phyloP scores from a whole-genome alignment of 2,888 invertebrate genomes.

The Tuta absoluta region DNA sequence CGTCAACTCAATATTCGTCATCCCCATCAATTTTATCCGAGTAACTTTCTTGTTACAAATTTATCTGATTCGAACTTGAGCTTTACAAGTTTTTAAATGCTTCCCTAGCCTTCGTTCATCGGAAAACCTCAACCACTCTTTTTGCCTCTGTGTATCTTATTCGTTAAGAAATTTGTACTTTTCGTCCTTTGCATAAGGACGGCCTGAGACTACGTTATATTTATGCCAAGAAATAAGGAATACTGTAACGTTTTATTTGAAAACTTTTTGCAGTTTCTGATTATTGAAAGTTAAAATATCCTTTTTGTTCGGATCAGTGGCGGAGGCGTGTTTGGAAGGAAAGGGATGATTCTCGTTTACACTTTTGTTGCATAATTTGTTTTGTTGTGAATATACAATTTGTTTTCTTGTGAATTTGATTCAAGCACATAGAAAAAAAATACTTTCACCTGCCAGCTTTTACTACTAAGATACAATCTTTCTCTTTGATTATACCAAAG shows the following conservation, averaged over 20 bases:
- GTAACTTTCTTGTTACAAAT: conserved; percentile 54
- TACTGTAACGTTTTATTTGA: conserved; percentile 46
- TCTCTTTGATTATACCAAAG: too few relatives aligned
- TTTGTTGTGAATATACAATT: neutral
- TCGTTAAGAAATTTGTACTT: conserved; percentile 35
- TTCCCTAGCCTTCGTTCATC: conserved; percentile 44
- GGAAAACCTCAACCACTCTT: conserved; percentile 35
- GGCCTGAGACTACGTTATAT: conserved; percentile 18
- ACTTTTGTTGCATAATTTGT: conserved; percentile 50
- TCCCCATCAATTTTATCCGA: conserved; percentile 55
- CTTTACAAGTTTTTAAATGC: conserved; percentile 58
- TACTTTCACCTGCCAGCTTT: too few relatives aligned
- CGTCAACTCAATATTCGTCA: conserved; percentile 29
- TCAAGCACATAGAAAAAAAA: too few relatives aligned
- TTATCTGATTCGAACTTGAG: conserved; percentile 58
- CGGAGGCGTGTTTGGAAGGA: conserved; percentile 43
- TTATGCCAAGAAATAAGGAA: conserved; percentile 24
- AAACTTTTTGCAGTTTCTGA: conserved; percentile 53
- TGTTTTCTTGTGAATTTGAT: too few relatives aligned
- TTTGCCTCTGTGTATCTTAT: conserved; percentile 24
- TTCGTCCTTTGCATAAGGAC: conserved; percentile 30
- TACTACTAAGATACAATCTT: too few relatives aligned
- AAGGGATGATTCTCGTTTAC: conserved; percentile 45
- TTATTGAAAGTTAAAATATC: conserved; percentile 53
- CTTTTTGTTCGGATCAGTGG: conserved; percentile 47